Evolutionary conservation across 2,797 vertebrate genomes (phyloP), one percentile per base, ranked within the genome.

Genomic region (Typhlichthys subterraneus): DNA sequence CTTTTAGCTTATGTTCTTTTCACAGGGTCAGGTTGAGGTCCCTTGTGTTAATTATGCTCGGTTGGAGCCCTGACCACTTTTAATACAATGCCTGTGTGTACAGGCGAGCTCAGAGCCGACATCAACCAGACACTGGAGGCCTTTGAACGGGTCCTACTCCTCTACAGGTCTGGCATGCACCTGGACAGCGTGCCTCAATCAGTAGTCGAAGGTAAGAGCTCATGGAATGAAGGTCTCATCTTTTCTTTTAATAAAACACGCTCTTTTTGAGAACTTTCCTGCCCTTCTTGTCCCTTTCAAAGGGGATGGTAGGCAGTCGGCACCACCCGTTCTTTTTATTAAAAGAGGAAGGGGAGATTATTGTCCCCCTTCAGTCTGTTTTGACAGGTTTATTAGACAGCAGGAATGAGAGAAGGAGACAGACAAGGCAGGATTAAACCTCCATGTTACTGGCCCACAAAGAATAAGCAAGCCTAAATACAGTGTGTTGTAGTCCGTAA

Each of bases 121-220:
- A 92, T 94, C 85, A 95, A 95, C 80, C 90, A 94, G 86, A 96
- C 93, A 0, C 75, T 95, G 76, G 77, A 82, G 66, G 91, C 93
- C 80, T 96, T 97, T 90, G 94, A 96, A 88, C 91, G 92, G 47
- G 86, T 97, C 85, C 92, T 96, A 76, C 87, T 89, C 77, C 83
- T 94, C 46, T 97, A 96, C 90, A 93, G 93, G 82, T 95, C 95
- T 79, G 95, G 94, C 72, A 85, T 93, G 76, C 94, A 96, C 87
- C 91, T 94, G 69, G 93, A 93, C 75, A 92, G 91, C 76, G 51
- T 90, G 68, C 78, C 88, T 65, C 72, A 87, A 74, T 91, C 90
- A 64, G 71, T 87, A 85, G 85, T 94, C 75, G 89, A 87, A 92
- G 94, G 95, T 96, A 91, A 67, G 77, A 54, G 55, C 71, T 71